Evolutionary conservation across 2,113 vertebrate species (phyloP).

Genomic region (Recurvirostra avosetta): DNA sequence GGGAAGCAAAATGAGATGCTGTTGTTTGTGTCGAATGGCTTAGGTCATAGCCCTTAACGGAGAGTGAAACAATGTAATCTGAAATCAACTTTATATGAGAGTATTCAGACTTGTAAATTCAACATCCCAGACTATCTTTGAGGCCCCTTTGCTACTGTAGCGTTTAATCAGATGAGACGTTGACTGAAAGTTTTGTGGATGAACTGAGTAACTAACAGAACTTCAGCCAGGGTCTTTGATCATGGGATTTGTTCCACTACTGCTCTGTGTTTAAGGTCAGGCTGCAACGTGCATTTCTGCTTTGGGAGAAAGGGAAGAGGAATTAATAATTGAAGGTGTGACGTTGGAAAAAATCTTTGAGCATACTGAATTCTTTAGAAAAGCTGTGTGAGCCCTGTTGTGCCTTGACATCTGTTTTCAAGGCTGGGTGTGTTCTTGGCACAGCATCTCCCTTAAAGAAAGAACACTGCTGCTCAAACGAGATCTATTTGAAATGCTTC

Average conservation of each 20-base stretch:
- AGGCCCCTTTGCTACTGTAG: neutral
- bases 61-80: neutral
- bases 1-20: constrained; percentile 40
- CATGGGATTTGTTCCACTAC: neutral
- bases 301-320: neutral
- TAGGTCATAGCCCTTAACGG: constrained; percentile 13
- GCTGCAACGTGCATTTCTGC: neutral
- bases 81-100: neutral
- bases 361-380: neutral
- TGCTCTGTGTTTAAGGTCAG: neutral
- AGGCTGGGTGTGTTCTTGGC: constrained; percentile 44
- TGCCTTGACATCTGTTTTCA: neutral
- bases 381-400: neutral
- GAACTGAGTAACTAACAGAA: neutral
- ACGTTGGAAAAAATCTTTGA: neutral
- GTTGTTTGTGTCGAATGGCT: constrained; percentile 3
- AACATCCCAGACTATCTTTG: neutral
- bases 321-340: neutral
- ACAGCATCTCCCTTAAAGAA: neutral
- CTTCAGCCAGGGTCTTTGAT: neutral
- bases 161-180: neutral
- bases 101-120: neutral
- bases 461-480: neutral
- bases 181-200: constrained; percentile 3
- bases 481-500: constrained; percentile 23